Base-by-base conservation (phyloP, 2,113 vertebrate genomes). In the Entelurus aequoreus region DNA sequence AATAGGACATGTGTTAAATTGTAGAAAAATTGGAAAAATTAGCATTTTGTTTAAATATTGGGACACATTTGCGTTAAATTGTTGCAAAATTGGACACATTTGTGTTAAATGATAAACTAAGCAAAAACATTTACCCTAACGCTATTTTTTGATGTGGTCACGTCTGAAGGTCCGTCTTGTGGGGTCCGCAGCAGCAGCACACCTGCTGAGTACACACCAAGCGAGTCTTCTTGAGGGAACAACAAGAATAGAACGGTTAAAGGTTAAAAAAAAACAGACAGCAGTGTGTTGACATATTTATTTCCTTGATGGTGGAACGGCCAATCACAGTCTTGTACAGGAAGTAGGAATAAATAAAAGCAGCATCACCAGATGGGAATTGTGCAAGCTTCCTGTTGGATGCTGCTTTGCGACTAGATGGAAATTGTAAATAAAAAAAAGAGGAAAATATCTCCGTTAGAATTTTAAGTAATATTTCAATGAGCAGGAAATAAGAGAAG, bases 171-270 rank as follows among this genome's bases (percentile, higher is more conserved):
- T 12, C 9, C 42, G 42, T 46, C 42, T 46, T 46, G 42, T 11
- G 42, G 9, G 10, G 42, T 16, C 35, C 57, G 68, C 42, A 42
- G 67, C 40, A 10, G 51, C 16, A 11, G 69, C 80, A 83, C 83
- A 42, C 83, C 78, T 78, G 59, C 68, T 74, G 64, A 75, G 35
- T 42, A 62, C 63, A 72, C 67, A 74, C 71, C 79, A 81, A 83
- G 74, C 81, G 65, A 74, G 83, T 67, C 68, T 54, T 58, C 58
- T 48, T 58, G 66, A 47, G 59, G 48, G 65, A 51, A 16, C 62
- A 62, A 52, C 48, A 49, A n/a, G 48, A n/a, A 15, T 15, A 49
- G 2, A 14, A 49, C 28, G 4, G 28, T 28, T 28, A 28, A 28
- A 28, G 28, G 48, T 42, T 9, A 40, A 42, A 9, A 3, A 3